phyloP scores from a whole-genome alignment of 2,888 invertebrate species.

The Macrophya alboannulata region DNA sequence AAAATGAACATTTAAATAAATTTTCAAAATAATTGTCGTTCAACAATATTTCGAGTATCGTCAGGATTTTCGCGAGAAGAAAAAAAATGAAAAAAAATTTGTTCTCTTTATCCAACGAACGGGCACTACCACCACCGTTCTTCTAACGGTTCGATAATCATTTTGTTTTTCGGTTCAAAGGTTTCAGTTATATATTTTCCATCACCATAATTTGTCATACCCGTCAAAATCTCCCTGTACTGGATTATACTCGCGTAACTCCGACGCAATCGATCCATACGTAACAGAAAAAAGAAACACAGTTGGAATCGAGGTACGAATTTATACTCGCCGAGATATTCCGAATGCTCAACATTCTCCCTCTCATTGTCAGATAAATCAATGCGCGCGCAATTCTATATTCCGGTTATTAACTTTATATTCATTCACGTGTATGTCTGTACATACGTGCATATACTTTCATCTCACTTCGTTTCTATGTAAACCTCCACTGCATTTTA shows the following conservation, averaged over 20 bases:
- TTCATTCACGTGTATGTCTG: not conserved
- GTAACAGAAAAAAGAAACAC: not conserved
- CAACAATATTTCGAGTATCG: not conserved
- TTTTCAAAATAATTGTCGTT: not conserved
- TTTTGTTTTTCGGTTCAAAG: not conserved
- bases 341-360: not conserved
- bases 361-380: not conserved
- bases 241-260: not conserved
- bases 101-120: not conserved
- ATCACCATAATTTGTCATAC: conserved; percentile 3
- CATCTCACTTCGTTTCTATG: not conserved
- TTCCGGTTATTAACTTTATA: not conserved
- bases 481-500: not conserved
- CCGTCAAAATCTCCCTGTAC: not conserved
- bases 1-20: not conserved
- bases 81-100: not conserved
- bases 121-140: not conserved
- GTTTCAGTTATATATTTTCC: not conserved
- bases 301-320: not conserved
- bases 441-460: not conserved
- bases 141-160: conserved; percentile 9
- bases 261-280: conserved; percentile 17
- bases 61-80: not conserved
- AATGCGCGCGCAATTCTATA: not conserved
- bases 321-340: conserved; percentile 3